Percentiles rank a stretch among this genome's conserved stretches.
phyloP scores from a whole-genome alignment of 92 coral and sea anemone genomes.

The Diadumene lineata region DNA sequence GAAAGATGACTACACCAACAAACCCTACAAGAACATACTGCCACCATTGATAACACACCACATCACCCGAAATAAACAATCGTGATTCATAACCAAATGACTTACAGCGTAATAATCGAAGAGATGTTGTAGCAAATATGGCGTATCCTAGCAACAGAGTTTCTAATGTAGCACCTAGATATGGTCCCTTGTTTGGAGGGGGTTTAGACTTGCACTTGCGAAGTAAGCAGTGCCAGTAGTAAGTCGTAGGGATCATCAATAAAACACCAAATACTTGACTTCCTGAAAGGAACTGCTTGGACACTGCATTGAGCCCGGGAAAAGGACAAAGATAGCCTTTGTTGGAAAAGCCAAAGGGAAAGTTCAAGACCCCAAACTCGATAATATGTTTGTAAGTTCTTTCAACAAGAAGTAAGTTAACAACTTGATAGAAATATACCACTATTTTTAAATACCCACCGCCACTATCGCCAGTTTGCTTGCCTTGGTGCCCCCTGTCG shows the following conservation, averaged over 20 bases:
- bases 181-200: slow-evolving; percentile 53
- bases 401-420: slow-evolving; percentile 53
- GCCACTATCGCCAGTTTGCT: slow-evolving; percentile 14
- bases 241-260: slow-evolving; percentile 30
- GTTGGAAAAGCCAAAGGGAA: slow-evolving; percentile 40
- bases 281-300: slow-evolving; percentile 62
- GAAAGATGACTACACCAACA: slow-evolving; percentile 54
- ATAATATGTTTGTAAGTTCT: slow-evolving; percentile 21
- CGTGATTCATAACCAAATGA: slow-evolving; percentile 52
- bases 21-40: slow-evolving; percentile 54
- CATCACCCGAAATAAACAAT: slow-evolving; percentile 65
- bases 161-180: slow-evolving; percentile 64
- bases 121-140: slow-evolving; percentile 52
- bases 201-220: slow-evolving; percentile 34
- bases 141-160: slow-evolving; percentile 89
- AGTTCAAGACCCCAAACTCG: slow-evolving; percentile 67
- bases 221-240: slow-evolving; percentile 35
- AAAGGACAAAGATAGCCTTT: slow-evolving; percentile 66
- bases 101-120: slow-evolving; percentile 67
- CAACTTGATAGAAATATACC: slow-evolving; percentile 81
- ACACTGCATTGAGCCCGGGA: slow-evolving; percentile 68
- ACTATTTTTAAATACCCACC: slow-evolving; percentile 64
- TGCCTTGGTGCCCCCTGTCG: neutral
- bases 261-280: slow-evolving; percentile 51
- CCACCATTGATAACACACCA: slow-evolving; percentile 80